A percentile compares a stretch with the other conserved stretches of the same genome.
Evolutionary conservation across 1,140 invertebrate genomes (phyloP).

Genomic region (Periplaneta americana): DNA sequence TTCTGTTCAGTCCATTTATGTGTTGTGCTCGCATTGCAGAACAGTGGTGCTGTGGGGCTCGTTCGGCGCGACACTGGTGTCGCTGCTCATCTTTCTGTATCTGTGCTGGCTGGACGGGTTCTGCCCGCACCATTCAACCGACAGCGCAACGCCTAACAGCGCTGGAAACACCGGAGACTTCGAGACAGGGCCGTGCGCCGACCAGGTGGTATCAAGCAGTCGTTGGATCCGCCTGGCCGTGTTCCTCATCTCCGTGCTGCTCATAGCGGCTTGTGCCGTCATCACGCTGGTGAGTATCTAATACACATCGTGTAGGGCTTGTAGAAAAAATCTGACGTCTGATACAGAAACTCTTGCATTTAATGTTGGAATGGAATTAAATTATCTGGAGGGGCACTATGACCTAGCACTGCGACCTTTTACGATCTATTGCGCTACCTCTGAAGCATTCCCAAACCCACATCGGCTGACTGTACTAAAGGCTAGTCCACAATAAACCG

Average conservation of each 20-base stretch:
- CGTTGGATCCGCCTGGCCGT: conserved; percentile 58
- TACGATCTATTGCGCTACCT: no score
- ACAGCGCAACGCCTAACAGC: conserved; percentile 25
- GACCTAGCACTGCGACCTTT: no score
- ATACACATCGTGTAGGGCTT: no score
- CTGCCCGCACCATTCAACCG: conserved; percentile 25
- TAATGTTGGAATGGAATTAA: no score
- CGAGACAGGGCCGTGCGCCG: background rate
- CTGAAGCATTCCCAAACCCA: no score
- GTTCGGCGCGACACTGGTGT: conserved; percentile 54
- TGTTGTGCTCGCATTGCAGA: no score
- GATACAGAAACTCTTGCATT: no score
- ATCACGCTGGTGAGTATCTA: conserved; percentile 58
- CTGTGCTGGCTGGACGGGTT: conserved; percentile 51
- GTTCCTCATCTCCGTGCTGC: conserved; percentile 56
- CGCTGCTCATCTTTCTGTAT: conserved; percentile 54
- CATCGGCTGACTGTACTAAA: no score
- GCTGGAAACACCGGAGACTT: conserved; percentile 18
- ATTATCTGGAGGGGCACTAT: no score
- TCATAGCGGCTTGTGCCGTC: conserved; percentile 60
- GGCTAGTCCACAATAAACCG: no score
- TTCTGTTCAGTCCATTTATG: no score
- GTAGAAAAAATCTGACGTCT: no score
- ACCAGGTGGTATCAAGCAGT: conserved; percentile 55
- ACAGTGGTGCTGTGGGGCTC: conserved; percentile 57